These are phyloP conservation scores for Lithophane socia DNA, from an alignment of 2,888 invertebrate genomes.

Conservation along the genomic window DNA sequence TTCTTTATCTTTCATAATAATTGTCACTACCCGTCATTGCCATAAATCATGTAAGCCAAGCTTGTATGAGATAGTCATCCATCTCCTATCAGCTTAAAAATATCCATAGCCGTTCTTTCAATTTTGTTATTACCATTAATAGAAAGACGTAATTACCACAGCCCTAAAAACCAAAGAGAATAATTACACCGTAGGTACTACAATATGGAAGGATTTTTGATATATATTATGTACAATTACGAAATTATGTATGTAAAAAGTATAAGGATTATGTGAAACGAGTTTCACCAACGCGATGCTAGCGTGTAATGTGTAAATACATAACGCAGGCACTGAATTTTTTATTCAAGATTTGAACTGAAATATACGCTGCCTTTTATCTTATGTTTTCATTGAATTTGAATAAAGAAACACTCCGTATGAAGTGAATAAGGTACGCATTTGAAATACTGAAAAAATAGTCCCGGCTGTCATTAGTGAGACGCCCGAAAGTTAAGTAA, in stretches of 20 bases:
- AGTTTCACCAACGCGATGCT: conserved; percentile 1
- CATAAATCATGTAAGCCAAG: too few species aligned
- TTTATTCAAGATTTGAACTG: conserved; percentile 14
- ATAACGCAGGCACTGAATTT: conserved; percentile 18
- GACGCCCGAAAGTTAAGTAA: neutral
- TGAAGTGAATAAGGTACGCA: neutral
- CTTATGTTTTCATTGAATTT: conserved; percentile 15
- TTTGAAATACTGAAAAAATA: neutral
- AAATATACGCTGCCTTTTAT: neutral
- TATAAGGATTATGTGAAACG: conserved; percentile 11
- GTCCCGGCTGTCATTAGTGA: neutral
- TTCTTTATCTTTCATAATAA: too few species aligned
- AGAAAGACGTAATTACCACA: too few species aligned
- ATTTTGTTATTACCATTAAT: too few species aligned
- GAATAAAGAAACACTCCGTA: conserved; percentile 3
- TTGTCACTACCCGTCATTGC: too few species aligned
- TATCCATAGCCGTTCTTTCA: too few species aligned
- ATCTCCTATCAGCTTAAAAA: too few species aligned
- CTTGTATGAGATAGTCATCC: too few species aligned
- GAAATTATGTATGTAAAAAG: conserved; percentile 5
- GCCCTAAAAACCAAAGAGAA: neutral
- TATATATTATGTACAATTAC: too few species aligned
- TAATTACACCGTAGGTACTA: neutral
- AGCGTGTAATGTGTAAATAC: conserved; percentile 1
- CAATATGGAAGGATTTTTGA: neutral